phyloP scores from a whole-genome alignment of 2,888 invertebrate genomes.

The Andrena trimmerana region DNA sequence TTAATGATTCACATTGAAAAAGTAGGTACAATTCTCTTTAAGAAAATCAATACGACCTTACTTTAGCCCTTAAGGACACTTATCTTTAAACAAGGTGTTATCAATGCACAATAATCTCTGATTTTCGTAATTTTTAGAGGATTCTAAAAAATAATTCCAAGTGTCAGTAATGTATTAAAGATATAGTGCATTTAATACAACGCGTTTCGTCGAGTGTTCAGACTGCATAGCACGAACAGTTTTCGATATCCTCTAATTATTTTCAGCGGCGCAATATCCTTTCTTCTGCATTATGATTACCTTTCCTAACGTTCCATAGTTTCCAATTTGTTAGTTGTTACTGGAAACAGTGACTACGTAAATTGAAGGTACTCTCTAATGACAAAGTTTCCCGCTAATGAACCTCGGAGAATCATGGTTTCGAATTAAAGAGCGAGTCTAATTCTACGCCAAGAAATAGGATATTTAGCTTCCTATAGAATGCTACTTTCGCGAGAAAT shows the following conservation, averaged over 20 bases:
- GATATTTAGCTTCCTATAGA: background rate
- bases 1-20: no score
- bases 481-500: background rate
- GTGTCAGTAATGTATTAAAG: background rate
- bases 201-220: no score
- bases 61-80: background rate
- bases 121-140: background rate
- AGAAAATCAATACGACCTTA: background rate
- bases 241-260: background rate
- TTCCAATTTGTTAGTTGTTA: background rate
- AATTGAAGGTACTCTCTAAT: slow-evolving; percentile 6
- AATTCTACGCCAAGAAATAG: background rate
- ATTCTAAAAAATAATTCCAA: background rate
- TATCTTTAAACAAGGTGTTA: background rate
- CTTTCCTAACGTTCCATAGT: background rate
- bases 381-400: background rate
- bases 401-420: background rate
- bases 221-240: background rate
- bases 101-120: background rate
- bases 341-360: background rate
- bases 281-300: background rate
- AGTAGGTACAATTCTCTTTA: background rate
- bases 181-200: no score
- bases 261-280: background rate
- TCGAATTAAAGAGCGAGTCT: slow-evolving; percentile 2